Base-by-base conservation (phyloP, 1,140 invertebrate species). In the Zaprionus ghesquierei region DNA sequence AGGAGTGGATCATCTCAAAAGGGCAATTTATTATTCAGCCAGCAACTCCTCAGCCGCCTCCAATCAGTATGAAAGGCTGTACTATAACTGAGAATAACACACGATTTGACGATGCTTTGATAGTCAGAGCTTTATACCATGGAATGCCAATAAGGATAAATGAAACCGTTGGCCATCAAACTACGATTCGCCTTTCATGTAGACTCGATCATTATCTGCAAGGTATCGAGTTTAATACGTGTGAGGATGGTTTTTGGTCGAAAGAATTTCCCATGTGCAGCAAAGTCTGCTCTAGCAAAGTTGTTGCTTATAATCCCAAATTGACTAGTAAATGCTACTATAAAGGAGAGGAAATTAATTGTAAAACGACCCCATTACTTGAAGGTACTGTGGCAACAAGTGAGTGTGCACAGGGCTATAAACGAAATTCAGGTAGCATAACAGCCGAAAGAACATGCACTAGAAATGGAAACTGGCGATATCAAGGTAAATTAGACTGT, bases 391-490 rank as follows among this genome's bases (percentile, higher is more conserved):
- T 4, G 1, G 63, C 33, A 0, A 35, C 22, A 20, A 6, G 74
- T 0, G 5, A 0, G 0, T 81, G 79, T 56, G 72, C 71, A 6
- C 13, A 25, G 1, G 62, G 69, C 22, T 85, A 81, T 38, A 54
- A 25, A 2, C 1, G n/a, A 0, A 20, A 2, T 1, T n/a, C 8
- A 1, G 0, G 0, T 13, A 4, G 12, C 13, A 2, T n/a, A 5
- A 3, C 3, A 1, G n/a, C 8, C 10, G 27, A 35, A n/a, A 27
- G 13, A 2, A 10, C 25, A 13, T 74, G 70, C 13, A 12, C 9
- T 3, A 13, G 0, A 0, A 4, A n/a, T 20, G 64, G 50, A 10
- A 2, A 0, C 2, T 69, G 70, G 53, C 1, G 5, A 18, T 5
- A 12, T n/a, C 4, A 22, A 15, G 2, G 0, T 0, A 0, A 15